Percentiles rank a stretch among this genome's conserved stretches.
These are phyloP conservation scores for Amiota minor DNA, from an alignment of 2,888 invertebrate genomes.

Conservation along the genomic window DNA sequence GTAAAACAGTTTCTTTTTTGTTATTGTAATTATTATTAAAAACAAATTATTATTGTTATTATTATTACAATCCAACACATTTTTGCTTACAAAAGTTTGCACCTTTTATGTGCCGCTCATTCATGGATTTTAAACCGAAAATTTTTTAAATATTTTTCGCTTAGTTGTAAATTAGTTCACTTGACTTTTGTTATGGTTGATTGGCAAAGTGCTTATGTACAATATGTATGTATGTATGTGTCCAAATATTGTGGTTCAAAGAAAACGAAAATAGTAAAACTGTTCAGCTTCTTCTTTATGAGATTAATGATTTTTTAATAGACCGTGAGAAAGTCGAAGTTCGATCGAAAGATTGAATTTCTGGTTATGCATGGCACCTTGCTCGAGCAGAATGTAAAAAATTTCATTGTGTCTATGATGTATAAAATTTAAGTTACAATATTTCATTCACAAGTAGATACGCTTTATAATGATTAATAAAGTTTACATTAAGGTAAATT, in stretches of 20 bases:
- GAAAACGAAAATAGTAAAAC: background rate
- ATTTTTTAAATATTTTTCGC: background rate
- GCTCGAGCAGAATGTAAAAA: background rate
- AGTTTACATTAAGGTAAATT: no score
- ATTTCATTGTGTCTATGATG: background rate
- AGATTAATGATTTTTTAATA: conserved; percentile 29
- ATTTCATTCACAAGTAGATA: no score
- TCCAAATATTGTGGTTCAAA: background rate
- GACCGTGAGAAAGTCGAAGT: conserved; percentile 24
- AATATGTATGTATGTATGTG: background rate
- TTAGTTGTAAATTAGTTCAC: background rate
- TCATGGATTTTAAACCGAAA: background rate
- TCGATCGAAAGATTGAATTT: background rate
- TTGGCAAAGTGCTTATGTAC: conserved; percentile 4
- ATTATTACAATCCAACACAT: no score
- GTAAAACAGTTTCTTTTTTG: no score
- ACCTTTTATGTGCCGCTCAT: no score
- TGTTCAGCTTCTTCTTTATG: conserved; percentile 9
- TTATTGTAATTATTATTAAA: no score
- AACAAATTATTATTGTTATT: no score
- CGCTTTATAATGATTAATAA: no score
- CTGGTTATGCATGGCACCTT: conserved; percentile 15
- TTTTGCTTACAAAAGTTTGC: no score
- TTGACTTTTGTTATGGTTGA: background rate
- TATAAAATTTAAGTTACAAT: background rate